These are phyloP conservation scores for Aldrovandia affinis DNA, from an alignment of 2,797 vertebrate species.

Conservation along the genomic window DNA sequence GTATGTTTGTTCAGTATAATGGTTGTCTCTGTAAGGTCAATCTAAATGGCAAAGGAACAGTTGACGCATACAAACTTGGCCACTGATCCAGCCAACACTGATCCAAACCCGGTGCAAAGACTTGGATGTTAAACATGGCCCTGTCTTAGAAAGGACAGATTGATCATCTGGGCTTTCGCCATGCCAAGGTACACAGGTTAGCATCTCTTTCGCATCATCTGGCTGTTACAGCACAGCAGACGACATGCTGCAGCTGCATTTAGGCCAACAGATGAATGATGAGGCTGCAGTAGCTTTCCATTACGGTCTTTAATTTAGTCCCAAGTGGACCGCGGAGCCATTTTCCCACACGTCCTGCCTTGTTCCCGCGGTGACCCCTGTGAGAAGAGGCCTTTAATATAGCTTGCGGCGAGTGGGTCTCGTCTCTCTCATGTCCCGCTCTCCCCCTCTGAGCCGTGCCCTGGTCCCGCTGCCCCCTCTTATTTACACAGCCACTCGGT, in stretches of 20 bases:
- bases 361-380: not conserved
- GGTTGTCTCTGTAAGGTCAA: too few species aligned
- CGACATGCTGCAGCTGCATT: not conserved
- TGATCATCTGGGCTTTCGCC: too few species aligned
- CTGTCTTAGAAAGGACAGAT: too few species aligned
- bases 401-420: not conserved
- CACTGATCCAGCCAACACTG: too few species aligned
- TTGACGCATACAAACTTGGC: too few species aligned
- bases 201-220: not conserved
- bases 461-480: not conserved
- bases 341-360: slow-evolving; percentile 3
- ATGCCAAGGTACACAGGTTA: too few species aligned
- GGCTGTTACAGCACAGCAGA: not conserved
- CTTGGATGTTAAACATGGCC: too few species aligned
- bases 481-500: not conserved
- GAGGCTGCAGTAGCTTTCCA: not conserved
- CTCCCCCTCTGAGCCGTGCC: not conserved
- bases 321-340: not conserved
- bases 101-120: too few species aligned
- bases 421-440: not conserved
- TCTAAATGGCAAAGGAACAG: too few species aligned
- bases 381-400: slow-evolving; percentile 11
- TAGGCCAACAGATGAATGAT: not conserved
- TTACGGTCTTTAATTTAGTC: slow-evolving; percentile 6
- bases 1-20: too few species aligned